Evolutionary conservation across 2,797 vertebrate species (phyloP).

Genomic region (Harpagifer antarcticus): DNA sequence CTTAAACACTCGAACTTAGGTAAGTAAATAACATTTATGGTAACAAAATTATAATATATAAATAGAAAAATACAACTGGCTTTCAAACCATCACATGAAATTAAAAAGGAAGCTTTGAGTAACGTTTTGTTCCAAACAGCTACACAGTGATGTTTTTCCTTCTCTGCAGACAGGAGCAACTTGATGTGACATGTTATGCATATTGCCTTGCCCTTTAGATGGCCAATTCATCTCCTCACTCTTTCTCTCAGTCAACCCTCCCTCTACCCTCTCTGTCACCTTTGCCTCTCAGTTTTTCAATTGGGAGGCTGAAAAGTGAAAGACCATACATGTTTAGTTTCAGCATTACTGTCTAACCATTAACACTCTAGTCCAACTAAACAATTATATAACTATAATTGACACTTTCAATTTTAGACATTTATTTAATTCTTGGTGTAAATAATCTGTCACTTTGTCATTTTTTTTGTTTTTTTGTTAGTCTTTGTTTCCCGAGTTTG

Average conservation of each 20-base stretch:
- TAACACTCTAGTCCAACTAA: not conserved
- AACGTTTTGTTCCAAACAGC: not conserved
- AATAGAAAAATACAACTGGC: not conserved
- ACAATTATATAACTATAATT: not conserved
- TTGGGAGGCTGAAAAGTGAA: slow-evolving; percentile 6
- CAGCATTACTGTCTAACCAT: not conserved
- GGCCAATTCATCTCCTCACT: slow-evolving; percentile 6
- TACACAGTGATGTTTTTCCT: not conserved
- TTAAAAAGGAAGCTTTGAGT: not conserved
- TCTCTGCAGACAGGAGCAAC: not conserved
- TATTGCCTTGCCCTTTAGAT: slow-evolving; percentile 25
- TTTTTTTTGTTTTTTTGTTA: too few relatives aligned
- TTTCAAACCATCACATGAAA: not conserved
- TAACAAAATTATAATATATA: not conserved
- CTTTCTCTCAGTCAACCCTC: not conserved
- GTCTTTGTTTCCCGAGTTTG: too few relatives aligned
- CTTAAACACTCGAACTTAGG: not conserved
- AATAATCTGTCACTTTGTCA: not conserved
- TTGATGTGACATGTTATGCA: slow-evolving; percentile 19
- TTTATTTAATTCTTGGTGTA: not conserved
- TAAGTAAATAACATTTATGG: not conserved
- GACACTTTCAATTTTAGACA: not conserved
- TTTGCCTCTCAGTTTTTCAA: not conserved
- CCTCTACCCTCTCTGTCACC: not conserved
- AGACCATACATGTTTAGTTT: not conserved